These are phyloP conservation scores for Battus philenor DNA, from an alignment of 1,140 invertebrate genomes.

Conservation along the genomic window DNA sequence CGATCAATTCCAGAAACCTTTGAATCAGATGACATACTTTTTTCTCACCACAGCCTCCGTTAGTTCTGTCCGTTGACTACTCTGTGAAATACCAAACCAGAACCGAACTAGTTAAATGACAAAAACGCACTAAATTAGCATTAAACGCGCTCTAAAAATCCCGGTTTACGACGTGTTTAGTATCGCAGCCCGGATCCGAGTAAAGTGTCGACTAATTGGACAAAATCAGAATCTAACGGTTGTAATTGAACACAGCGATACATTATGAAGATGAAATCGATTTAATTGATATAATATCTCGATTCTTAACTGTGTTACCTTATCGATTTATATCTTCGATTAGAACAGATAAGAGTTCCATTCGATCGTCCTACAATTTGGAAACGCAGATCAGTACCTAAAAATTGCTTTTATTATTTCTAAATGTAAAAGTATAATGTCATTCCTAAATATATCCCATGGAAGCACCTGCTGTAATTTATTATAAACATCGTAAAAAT, in stretches of 20 bases:
- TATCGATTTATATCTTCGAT: slow-evolving; percentile 4
- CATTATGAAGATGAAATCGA: background rate
- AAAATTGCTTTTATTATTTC: no score
- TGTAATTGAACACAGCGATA: background rate
- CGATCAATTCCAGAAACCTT: no score
- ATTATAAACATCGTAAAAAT: no score
- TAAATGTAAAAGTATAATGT: no score
- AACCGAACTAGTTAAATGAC: slow-evolving; percentile 8
- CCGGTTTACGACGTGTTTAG: slow-evolving; percentile 15
- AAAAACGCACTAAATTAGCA: slow-evolving; percentile 9
- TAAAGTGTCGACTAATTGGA: slow-evolving; percentile 12
- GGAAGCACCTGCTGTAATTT: no score
- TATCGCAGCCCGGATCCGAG: background rate
- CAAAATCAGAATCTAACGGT: no score
- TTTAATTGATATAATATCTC: slow-evolving; percentile 7
- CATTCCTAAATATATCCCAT: no score
- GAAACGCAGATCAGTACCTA: no score
- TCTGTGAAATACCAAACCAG: background rate
- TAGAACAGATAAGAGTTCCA: slow-evolving; percentile 2
- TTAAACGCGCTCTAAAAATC: slow-evolving; percentile 3
- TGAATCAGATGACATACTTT: no score
- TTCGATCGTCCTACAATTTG: no score
- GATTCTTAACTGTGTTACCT: background rate
- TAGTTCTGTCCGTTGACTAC: background rate
- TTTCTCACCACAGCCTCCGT: background rate